A percentile compares a stretch with the other conserved stretches of the same genome.
These are phyloP conservation scores for Hemiscyllium ocellatum DNA, from an alignment of 2,113 vertebrate species.

Conservation along the genomic window DNA sequence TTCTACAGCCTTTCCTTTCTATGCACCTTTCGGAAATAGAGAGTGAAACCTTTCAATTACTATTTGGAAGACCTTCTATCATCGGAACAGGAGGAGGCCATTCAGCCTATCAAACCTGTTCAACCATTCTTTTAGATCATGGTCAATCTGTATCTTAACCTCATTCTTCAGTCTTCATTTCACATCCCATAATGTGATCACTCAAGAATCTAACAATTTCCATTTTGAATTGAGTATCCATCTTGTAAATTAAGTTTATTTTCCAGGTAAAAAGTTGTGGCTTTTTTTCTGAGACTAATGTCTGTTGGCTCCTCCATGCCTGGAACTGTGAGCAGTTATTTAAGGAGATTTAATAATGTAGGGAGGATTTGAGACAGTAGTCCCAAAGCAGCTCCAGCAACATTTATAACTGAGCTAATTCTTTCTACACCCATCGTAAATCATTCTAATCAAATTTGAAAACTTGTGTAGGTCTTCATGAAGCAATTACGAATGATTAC, in stretches of 20 bases:
- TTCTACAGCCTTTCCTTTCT: background rate
- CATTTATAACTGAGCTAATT: conserved; percentile 20
- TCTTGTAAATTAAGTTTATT: background rate
- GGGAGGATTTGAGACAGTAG: background rate
- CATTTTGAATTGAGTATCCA: no score
- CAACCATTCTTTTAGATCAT: no score
- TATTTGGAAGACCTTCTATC: background rate
- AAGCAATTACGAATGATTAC: background rate
- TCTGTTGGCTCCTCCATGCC: background rate
- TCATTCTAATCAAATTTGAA: background rate
- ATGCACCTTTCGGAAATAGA: background rate
- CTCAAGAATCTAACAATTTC: no score
- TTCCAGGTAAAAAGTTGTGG: background rate
- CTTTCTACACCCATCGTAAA: conserved; percentile 12
- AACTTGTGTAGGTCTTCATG: background rate
- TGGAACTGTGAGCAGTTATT: background rate
- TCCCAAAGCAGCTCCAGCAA: background rate
- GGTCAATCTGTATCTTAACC: no score
- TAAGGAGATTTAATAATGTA: background rate
- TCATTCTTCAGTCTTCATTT: no score
- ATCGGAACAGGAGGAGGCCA: no score
- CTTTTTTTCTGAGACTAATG: background rate
- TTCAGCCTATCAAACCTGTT: background rate
- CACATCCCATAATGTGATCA: no score
- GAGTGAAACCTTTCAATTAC: background rate